phyloP scores from a whole-genome alignment of 92 coral and sea anemone species.

The Bergia puertoricense region DNA sequence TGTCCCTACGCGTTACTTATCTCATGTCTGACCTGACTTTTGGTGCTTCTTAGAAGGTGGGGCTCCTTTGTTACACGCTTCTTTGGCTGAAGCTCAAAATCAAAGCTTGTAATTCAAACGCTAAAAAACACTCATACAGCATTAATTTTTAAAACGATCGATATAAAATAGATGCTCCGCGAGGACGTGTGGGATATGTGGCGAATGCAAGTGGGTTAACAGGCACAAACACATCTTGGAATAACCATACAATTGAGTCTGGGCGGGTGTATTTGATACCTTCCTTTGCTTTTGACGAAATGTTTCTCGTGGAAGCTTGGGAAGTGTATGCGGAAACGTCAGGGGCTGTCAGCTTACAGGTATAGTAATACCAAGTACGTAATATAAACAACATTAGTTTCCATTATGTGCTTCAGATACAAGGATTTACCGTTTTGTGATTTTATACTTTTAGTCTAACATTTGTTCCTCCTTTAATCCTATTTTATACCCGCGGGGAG shows the following conservation, averaged over 20 bases:
- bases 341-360: slow-evolving; percentile 67
- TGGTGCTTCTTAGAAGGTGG: too few relatives aligned
- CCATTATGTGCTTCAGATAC: neutral
- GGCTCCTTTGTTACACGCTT: too few relatives aligned
- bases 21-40: too few relatives aligned
- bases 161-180: slow-evolving; percentile 40
- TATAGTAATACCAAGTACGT: neutral
- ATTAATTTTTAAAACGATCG: neutral
- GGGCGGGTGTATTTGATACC: slow-evolving; percentile 43
- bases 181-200: slow-evolving; percentile 30
- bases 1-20: too few relatives aligned
- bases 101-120: too few relatives aligned
- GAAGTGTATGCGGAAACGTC: slow-evolving; percentile 62
- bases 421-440: too few relatives aligned
- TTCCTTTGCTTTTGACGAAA: slow-evolving; percentile 37
- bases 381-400: neutral
- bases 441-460: too few relatives aligned
- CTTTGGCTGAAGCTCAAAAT: too few relatives aligned
- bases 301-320: slow-evolving; percentile 70
- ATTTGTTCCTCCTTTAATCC: too few relatives aligned
- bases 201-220: neutral
- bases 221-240: neutral
- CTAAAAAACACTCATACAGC: neutral
- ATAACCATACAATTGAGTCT: slow-evolving; percentile 36
- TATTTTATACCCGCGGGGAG: too few relatives aligned